phyloP scores from a whole-genome alignment of 2,113 vertebrate genomes.

The Erinaceus europaeus region DNA sequence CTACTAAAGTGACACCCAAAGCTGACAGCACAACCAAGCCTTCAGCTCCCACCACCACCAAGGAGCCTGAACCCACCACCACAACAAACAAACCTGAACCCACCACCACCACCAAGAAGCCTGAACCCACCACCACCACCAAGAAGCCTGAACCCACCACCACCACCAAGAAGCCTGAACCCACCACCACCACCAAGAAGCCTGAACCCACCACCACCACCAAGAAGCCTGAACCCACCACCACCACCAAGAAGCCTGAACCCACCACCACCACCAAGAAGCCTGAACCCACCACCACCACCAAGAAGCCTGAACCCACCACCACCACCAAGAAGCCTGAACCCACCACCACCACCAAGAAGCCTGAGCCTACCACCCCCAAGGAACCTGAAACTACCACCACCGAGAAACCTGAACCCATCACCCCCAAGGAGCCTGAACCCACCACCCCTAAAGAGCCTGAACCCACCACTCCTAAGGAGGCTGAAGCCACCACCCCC shows the following conservation, averaged over 20 bases:
- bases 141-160: fast-evolving
- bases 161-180: background rate
- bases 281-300: fast-evolving
- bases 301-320: background rate
- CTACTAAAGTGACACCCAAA: slow-evolving; percentile 21
- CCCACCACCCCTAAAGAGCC: background rate
- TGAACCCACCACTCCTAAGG: background rate
- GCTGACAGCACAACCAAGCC: slow-evolving; percentile 36
- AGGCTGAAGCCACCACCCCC: background rate
- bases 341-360: background rate
- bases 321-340: background rate
- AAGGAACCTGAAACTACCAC: background rate
- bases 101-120: background rate
- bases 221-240: background rate
- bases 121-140: background rate
- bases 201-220: background rate
- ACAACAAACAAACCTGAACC: background rate
- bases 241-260: background rate
- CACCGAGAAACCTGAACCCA: background rate
- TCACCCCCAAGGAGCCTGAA: background rate
- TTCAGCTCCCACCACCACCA: background rate
- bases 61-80: background rate
- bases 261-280: background rate
- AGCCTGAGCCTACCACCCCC: background rate
- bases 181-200: background rate